Conservation (phyloP, 2,797 vertebrate species). For the Pempheris klunzingeri region DNA sequence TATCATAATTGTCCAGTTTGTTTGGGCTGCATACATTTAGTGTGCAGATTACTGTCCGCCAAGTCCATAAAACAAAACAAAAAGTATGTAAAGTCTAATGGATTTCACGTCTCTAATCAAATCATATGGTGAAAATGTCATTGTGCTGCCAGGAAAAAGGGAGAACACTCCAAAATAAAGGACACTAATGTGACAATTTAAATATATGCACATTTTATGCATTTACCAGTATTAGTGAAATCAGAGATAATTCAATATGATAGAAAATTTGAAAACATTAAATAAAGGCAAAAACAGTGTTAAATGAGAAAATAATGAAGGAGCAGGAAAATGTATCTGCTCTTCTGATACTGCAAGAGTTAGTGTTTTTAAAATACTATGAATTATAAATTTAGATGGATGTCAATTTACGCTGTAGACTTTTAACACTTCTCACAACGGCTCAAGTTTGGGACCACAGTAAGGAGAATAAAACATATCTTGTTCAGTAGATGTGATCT, state of each 20-base stretch:
- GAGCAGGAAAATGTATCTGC: background rate
- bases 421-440: background rate
- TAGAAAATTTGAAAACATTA: background rate
- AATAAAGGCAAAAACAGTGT: background rate
- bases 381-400: too few species aligned
- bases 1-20: background rate
- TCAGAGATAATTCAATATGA: background rate
- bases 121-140: background rate
- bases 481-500: slow-evolving; percentile 15
- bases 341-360: background rate
- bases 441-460: background rate
- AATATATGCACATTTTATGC: too few species aligned
- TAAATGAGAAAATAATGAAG: background rate
- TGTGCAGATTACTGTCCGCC: background rate
- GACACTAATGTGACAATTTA: background rate
- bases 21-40: background rate
- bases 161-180: background rate
- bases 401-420: too few species aligned
- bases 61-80: background rate
- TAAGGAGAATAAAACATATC: slow-evolving; percentile 6
- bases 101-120: background rate
- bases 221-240: background rate
- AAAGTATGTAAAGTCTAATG: background rate
- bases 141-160: background rate
- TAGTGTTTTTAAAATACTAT: too few species aligned